Evolutionary conservation across 2,113 vertebrate genomes (phyloP), one percentile per base, ranked within the genome.

Genomic region (Myodes glareolus): DNA sequence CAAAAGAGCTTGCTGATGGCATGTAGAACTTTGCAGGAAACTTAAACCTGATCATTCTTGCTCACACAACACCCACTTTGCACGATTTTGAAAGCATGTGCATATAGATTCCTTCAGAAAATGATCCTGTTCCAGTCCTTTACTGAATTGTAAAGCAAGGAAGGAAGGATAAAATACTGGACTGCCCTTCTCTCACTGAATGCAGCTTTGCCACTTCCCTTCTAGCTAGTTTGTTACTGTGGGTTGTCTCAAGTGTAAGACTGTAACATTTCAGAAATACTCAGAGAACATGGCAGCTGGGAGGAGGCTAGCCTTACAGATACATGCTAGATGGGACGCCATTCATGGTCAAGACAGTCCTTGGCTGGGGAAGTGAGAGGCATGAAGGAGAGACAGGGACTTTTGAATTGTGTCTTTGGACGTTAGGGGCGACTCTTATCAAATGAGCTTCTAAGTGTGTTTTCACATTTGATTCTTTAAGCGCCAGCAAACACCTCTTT

Each of bases 211-310:
- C 92, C 94, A 97, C 96, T 98, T 97, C 96, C 95, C 97, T 96
- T 96, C 96, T 94, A 96, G 95, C 98, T 98, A 98, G 98, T 98
- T 98, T 98, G 97, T 98, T 98, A 97, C 96, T 98, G 97, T 97
- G 98, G 97, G 81, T 96, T 98, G 98, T 98, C 97, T 98, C 2
- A 16, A 97, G 97, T 98, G 97, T 97, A 98, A 98, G 98, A 97
- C 96, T 98, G 98, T 85, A 98, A 97, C 95, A 94, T 97, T 98
- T 98, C 97, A 98, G 98, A 95, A 98, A 98, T 97, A 97, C 97
- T 98, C 96, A 97, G 96, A 98, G 98, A 98, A 98, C 96, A 84
- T 94, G 98, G 97, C 98, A 98, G 98, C 98, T 98, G 98, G 97
- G 95, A 94, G 84, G 89, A 80, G 97, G 98, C 97, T 98, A 98